These are phyloP conservation scores for Homarus gammarus DNA, from an alignment of 2,888 invertebrate species.

Conservation along the genomic window DNA sequence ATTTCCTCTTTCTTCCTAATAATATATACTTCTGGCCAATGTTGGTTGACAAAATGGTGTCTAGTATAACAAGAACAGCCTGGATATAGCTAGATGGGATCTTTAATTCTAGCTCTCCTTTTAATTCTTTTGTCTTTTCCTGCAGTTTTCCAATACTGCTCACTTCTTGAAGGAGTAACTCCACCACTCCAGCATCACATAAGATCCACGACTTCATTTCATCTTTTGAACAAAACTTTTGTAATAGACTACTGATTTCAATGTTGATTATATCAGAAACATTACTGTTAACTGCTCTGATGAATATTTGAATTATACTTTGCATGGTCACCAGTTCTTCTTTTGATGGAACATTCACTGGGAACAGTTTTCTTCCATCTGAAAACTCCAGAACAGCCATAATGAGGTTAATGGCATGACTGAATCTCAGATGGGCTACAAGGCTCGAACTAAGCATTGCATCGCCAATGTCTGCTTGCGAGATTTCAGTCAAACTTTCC, in stretches of 20 bases:
- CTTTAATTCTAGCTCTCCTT: slow-evolving; percentile 9
- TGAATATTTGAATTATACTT: slow-evolving; percentile 36
- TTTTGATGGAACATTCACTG: slow-evolving; percentile 58
- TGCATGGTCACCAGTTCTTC: slow-evolving; percentile 66
- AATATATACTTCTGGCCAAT: slow-evolving; percentile 60
- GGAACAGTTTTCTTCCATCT: slow-evolving; percentile 72
- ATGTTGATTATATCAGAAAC: slow-evolving; percentile 12
- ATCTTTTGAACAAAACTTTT: slow-evolving; percentile 54
- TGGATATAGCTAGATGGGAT: slow-evolving; percentile 25
- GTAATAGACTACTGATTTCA: slow-evolving; percentile 39
- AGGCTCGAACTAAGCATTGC: slow-evolving; percentile 5
- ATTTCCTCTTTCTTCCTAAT: slow-evolving; percentile 59
- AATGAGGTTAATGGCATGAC: slow-evolving; percentile 44
- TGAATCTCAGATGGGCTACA: slow-evolving; percentile 48
- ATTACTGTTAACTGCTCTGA: slow-evolving; percentile 50
- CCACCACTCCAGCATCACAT: slow-evolving; percentile 66
- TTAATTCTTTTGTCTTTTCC: background rate
- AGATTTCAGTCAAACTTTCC: slow-evolving; percentile 23
- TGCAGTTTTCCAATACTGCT: slow-evolving; percentile 23
- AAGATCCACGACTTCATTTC: slow-evolving; percentile 48
- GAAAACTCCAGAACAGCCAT: slow-evolving; percentile 50
- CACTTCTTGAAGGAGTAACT: slow-evolving; percentile 46
- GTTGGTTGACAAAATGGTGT: slow-evolving; percentile 45
- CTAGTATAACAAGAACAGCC: slow-evolving; percentile 42
- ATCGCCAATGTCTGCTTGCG: slow-evolving; percentile 1